A percentile compares a stretch with the other conserved stretches of the same genome.
Evolutionary conservation across 92 coral and sea anemone genomes (phyloP).

Genomic region (Porites cylindrica): DNA sequence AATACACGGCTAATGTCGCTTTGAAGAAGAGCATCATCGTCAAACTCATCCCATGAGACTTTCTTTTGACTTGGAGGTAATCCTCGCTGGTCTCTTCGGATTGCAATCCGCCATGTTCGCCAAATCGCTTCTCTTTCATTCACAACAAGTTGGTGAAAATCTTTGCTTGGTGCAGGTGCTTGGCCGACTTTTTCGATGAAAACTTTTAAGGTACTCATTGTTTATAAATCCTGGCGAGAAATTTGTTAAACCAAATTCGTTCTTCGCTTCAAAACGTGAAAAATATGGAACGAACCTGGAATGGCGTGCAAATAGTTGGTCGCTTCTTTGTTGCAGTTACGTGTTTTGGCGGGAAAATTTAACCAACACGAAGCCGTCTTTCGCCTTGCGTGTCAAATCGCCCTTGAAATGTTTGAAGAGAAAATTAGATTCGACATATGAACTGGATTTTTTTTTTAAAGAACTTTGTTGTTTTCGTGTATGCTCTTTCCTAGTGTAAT

Average conservation of each 20-base stretch:
- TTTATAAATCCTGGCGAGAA: background rate
- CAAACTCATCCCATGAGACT: constrained; percentile 93
- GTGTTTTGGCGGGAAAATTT: constrained; percentile 42
- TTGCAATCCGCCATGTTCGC: constrained; percentile 97
- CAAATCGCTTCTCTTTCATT: constrained; percentile 88
- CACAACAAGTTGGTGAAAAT: constrained; percentile 95
- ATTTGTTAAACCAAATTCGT: background rate
- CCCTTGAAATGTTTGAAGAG: background rate
- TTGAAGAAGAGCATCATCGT: constrained; percentile 91
- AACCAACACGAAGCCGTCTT: constrained; percentile 10
- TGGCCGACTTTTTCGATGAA: constrained; percentile 93
- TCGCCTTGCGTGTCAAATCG: background rate
- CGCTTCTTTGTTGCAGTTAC: constrained; percentile 7
- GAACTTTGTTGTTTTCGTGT: background rate
- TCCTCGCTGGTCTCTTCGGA: constrained; percentile 93
- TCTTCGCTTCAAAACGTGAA: background rate
- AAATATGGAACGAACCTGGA: background rate
- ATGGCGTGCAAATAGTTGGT: background rate
- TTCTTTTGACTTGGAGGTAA: constrained; percentile 92
- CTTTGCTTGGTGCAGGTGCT: constrained; percentile 99
- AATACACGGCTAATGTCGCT: constrained; percentile 95
- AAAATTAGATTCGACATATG: background rate
- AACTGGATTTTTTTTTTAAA: background rate
- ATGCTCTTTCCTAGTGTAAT: background rate
- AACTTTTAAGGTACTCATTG: constrained; percentile 75